Percentiles rank a stretch among this genome's conserved stretches.
Conservation (phyloP, 2,797 vertebrate genomes). For the Melanotaenia boesemani region DNA sequence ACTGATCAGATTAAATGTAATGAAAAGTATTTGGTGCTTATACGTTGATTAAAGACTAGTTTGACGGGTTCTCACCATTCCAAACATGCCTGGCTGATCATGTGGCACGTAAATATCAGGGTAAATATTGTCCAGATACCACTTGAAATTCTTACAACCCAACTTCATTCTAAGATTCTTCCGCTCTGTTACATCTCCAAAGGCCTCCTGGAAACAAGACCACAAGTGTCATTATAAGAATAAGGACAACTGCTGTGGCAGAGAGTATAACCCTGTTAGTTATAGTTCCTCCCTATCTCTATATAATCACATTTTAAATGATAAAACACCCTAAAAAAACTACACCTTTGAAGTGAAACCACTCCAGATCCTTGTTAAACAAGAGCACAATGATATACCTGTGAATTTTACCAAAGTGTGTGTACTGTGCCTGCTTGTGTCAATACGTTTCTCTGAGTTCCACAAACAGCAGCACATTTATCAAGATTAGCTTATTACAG, state of each 20-base stretch:
- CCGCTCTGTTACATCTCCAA: slow-evolving; percentile 92
- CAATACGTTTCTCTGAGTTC: background rate
- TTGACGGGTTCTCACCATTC: slow-evolving; percentile 87
- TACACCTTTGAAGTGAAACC: background rate
- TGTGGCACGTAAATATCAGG: slow-evolving; percentile 92
- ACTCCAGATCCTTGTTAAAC: slow-evolving; percentile 6
- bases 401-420: background rate
- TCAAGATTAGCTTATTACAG: slow-evolving; percentile 22
- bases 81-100: slow-evolving; percentile 92
- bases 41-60: background rate
- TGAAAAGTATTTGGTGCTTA: background rate
- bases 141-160: slow-evolving; percentile 92
- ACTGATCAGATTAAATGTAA: background rate
- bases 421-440: background rate
- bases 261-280: background rate
- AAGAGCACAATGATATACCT: background rate
- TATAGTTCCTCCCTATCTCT: slow-evolving; percentile 26
- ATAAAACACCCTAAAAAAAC: background rate
- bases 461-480: background rate
- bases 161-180: slow-evolving; percentile 86
- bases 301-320: background rate
- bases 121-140: slow-evolving; percentile 94
- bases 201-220: slow-evolving; percentile 87
- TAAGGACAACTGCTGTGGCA: slow-evolving; percentile 13
- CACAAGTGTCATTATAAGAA: slow-evolving; percentile 6